Evolutionary conservation across 2,113 vertebrate species (phyloP), one percentile per base, ranked within the genome.

Genomic region (Condylura cristata): DNA sequence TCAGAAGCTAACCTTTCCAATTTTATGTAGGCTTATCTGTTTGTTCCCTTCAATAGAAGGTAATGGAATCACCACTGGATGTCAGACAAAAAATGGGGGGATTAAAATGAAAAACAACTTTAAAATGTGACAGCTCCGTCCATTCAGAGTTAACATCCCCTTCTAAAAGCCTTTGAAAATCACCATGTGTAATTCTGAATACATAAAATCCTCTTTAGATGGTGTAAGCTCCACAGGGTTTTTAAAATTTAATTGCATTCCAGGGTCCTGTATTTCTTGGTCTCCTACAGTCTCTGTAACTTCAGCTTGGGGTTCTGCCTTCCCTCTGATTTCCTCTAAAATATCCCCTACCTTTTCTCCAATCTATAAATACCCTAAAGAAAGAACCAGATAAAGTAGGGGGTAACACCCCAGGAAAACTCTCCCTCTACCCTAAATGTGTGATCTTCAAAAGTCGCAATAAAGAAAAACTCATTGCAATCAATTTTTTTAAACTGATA

Each of bases 101-200:
- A 97, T 98, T 98, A 97, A 97, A 96, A 92, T 91, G 39, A 94
- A 97, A 91, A 87, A 66, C n/a, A 46, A 76, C n/a, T 75, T 96
- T 76, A 87, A 93, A 94, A 96, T 96, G 96, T 37, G 94, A 94
- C 93, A 90, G 85, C 58, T 94, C 86, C 53, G 44, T 89, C 72
- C 92, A 72, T 96, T 93, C 86, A 37, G 44, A 46, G 79, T 56
- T 94, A 66, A 0, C n/a, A 79, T 60, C 11, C 37, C 22, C 68
- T 97, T 74, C 70, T 68, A 76, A 81, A 74, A 85, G 58, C 80
- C 85, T 48, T 90, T 93, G 93, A 91, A 94, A 80, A 96, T 95
- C 84, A 0, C 60, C 58, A 76, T 78, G 63, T 81, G 16, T 90
- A 96, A 97, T 96, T 94, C 93, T 0, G 3, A 92, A 96, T 53